Evolutionary conservation across 2,113 vertebrate species (phyloP).

Genomic region (Ptilorrhoa leucosticta): DNA sequence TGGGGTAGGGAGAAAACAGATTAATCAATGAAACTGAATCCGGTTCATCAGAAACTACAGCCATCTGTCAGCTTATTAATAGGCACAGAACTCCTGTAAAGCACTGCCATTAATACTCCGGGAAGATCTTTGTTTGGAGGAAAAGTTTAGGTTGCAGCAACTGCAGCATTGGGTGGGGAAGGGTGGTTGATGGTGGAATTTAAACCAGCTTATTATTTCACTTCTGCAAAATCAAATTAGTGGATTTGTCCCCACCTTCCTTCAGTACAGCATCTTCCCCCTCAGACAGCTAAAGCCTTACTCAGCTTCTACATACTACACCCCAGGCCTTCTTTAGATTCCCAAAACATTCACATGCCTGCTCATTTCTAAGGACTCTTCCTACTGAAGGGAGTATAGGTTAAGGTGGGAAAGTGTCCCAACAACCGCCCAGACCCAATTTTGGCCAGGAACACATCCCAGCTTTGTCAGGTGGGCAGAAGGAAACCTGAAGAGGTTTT

Average conservation of each 20-base stretch:
- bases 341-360: background rate
- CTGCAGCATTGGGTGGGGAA: background rate
- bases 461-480: background rate
- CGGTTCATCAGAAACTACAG: background rate
- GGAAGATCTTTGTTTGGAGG: background rate
- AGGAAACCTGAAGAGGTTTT: background rate
- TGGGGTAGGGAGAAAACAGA: background rate
- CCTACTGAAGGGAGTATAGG: background rate
- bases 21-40: conserved; percentile 13
- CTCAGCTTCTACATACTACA: background rate
- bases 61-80: conserved; percentile 49
- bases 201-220: background rate
- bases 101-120: background rate
- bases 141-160: background rate
- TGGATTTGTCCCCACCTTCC: background rate
- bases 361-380: background rate
- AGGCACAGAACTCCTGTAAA: background rate
- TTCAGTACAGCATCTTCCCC: background rate
- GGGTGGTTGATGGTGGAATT: background rate
- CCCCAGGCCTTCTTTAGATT: background rate
- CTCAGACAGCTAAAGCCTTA: background rate
- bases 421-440: background rate
- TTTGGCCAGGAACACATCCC: background rate
- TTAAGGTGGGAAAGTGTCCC: background rate
- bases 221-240: background rate